A percentile compares a stretch with the other conserved stretches of the same genome.
These are phyloP conservation scores for Tamias sibiricus DNA, from an alignment of 2,113 vertebrate species.

Conservation along the genomic window DNA sequence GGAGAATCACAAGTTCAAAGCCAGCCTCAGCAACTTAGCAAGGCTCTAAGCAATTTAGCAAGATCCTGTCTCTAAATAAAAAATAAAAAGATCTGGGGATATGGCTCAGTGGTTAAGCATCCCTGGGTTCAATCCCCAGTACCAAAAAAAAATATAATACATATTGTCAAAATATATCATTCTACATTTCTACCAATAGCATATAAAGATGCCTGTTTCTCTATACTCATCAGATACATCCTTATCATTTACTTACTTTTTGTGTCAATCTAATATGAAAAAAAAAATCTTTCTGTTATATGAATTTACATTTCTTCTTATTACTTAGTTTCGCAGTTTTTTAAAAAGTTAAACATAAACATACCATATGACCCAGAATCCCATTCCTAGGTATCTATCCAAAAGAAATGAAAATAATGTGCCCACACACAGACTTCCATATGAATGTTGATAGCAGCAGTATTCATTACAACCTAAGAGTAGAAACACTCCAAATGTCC, in stretches of 20 bases:
- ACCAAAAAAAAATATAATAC: neutral
- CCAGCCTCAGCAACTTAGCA: too few species aligned
- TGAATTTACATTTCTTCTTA: constrained; percentile 25
- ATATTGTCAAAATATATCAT: neutral
- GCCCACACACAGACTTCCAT: neutral
- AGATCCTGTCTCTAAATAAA: too few species aligned
- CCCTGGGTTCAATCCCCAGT: too few species aligned
- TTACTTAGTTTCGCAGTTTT: neutral
- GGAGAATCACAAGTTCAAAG: too few species aligned
- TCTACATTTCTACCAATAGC: neutral
- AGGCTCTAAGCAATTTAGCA: too few species aligned
- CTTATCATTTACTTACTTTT: neutral
- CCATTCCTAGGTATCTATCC: neutral
- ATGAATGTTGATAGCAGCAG: neutral
- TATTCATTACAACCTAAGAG: neutral
- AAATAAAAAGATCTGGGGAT: too few species aligned
- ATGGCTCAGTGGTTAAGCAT: too few species aligned
- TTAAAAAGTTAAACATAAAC: neutral
- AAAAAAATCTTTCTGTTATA: too few species aligned
- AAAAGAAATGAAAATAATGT: neutral
- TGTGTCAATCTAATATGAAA: neutral
- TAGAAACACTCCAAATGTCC: neutral
- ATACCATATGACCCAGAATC: neutral
- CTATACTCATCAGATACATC: neutral
- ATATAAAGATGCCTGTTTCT: neutral